These are phyloP conservation scores for Autographa pulchrina DNA, from an alignment of 2,888 invertebrate genomes.

Conservation along the genomic window DNA sequence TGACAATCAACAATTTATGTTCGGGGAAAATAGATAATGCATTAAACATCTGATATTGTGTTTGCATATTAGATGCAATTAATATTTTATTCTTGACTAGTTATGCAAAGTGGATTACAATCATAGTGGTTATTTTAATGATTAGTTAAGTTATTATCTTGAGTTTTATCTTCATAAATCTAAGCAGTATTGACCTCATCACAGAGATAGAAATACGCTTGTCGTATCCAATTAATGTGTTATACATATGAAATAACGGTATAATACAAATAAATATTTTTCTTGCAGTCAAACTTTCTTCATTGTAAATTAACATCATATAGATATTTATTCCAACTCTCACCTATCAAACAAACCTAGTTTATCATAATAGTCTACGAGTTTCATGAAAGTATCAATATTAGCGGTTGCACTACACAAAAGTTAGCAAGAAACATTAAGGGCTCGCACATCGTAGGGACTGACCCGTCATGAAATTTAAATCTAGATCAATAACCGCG, in stretches of 20 bases:
- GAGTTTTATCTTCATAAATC: not conserved
- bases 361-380: too few relatives aligned
- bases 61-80: not conserved
- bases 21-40: not conserved
- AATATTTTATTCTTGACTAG: not conserved
- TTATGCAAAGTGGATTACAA: not conserved
- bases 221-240: too few relatives aligned
- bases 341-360: too few relatives aligned
- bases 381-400: slow-evolving; percentile 67
- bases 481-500: slow-evolving; percentile 90
- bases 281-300: too few relatives aligned
- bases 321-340: too few relatives aligned
- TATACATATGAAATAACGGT: too few relatives aligned
- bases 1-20: not conserved
- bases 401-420: slow-evolving; percentile 61
- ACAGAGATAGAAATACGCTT: too few relatives aligned
- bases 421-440: slow-evolving; percentile 88
- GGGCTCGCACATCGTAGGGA: slow-evolving; percentile 87
- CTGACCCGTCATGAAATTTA: slow-evolving; percentile 90
- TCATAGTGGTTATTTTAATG: not conserved
- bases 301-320: too few relatives aligned
- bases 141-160: not conserved
- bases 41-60: not conserved
- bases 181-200: not conserved
- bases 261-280: too few relatives aligned